Percentiles rank a stretch among this genome's conserved stretches.
phyloP scores from a whole-genome alignment of 2,888 invertebrate species.

The Cordilura impudica region DNA sequence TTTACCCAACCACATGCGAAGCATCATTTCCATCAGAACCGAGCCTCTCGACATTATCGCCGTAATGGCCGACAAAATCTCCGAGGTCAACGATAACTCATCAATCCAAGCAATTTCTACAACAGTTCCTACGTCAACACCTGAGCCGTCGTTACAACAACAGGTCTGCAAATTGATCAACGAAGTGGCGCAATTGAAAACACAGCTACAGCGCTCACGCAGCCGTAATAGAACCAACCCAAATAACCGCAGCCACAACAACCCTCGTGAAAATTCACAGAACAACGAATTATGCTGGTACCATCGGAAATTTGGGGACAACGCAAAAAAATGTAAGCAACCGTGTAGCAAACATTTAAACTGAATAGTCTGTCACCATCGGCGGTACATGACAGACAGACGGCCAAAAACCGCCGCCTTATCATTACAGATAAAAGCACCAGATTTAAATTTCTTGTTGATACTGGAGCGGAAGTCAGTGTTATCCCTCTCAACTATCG shows the following conservation, averaged over 20 bases:
- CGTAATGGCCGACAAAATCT: no score
- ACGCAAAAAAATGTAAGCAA: no score
- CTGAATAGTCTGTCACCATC: not conserved
- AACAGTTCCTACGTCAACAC: no score
- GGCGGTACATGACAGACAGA: conserved; percentile 41
- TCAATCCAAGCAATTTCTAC: no score
- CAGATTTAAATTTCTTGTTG: conserved; percentile 46
- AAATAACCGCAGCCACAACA: no score
- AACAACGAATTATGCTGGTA: conserved; percentile 44
- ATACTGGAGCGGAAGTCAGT: conserved; percentile 48
- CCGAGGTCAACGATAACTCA: no score
- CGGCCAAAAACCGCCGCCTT: not conserved
- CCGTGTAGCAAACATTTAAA: no score
- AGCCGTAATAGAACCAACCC: not conserved
- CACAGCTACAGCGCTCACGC: not conserved
- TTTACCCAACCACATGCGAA: conserved; percentile 52
- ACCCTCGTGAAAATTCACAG: not conserved
- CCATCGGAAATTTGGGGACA: conserved; percentile 40
- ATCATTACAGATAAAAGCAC: conserved; percentile 1
- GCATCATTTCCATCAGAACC: conserved; percentile 62
- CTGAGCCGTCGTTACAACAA: no score
- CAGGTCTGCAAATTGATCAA: no score
- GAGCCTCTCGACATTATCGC: conserved; percentile 52
- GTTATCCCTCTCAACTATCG: conserved; percentile 27
- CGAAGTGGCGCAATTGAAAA: no score